Evolutionary conservation across 2,888 invertebrate genomes (phyloP), one percentile per base, ranked within the genome.

Genomic region (Mycogona germanica): DNA sequence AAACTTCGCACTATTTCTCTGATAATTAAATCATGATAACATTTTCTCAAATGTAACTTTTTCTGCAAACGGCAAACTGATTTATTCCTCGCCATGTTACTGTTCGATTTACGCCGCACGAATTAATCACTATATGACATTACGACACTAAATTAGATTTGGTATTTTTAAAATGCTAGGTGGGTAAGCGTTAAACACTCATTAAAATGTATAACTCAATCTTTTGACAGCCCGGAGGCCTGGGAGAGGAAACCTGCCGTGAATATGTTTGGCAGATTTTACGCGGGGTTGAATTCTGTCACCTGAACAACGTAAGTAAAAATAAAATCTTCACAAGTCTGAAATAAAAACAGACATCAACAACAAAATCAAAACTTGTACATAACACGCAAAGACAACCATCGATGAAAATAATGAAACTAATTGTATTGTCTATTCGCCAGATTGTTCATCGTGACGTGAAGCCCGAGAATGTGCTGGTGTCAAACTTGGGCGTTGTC

Each of bases 381-480:
- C 32, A 35, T 35, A 35, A 35, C 12, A 14, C 35, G 12, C 35
- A 35, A 12, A 35, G 12, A 35, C 12, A 35, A 14, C 12, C 35
- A 14, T 35, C 12, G 12, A 14, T 35, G 35, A 12, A 35, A 12
- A 35, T 35, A 35, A 35, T 14, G n/a, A n/a, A n/a, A n/a, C n/a
- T n/a, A n/a, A n/a, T n/a, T n/a, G n/a, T n/a, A 35, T 17, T 26
- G 21, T 45, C 6, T 17, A 7, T 19, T 29, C 4, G n/a, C 12
- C 30, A 32, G 47, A 28, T 47, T 19, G 32, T 47, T 2, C 89
- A 91, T 66, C 76, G 91, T 44, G 89, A 89, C 66, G 80, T 89
- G 44, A 91, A 91, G 65, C 91, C 89, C 2, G 89, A 91, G 67
- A 91, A 91, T 67, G 82, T 91, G 41, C 72, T 89, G 55, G 83